phyloP scores from a whole-genome alignment of 2,888 invertebrate genomes.

The Cancer borealis region DNA sequence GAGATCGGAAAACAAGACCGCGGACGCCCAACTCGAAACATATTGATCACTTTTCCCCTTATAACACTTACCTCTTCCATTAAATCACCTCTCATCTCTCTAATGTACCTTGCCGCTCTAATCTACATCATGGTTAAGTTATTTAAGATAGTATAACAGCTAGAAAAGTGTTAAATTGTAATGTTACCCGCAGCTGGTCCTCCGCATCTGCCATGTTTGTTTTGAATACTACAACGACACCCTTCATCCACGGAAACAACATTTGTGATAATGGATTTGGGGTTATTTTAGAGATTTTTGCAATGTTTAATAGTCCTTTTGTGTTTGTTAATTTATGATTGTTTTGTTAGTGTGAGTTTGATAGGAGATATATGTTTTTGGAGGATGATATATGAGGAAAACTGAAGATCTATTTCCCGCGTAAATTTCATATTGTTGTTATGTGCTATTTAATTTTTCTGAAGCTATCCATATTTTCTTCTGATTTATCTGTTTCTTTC shows the following conservation, averaged over 20 bases:
- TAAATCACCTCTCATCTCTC: too few species aligned
- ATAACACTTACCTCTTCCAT: neutral
- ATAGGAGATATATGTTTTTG: neutral
- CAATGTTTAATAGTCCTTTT: too few species aligned
- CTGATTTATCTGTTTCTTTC: neutral
- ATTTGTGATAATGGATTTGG: neutral
- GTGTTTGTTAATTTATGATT: neutral
- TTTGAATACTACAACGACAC: constrained; percentile 38
- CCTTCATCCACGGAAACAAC: neutral
- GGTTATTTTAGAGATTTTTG: too few species aligned
- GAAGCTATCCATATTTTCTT: neutral
- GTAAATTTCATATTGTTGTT: neutral
- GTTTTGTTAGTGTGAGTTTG: neutral
- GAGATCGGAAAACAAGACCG: neutral
- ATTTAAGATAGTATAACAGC: neutral
- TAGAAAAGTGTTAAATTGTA: neutral
- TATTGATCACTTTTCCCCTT: neutral
- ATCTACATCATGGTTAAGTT: neutral
- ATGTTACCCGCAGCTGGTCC: constrained; percentile 69
- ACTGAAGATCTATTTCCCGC: neutral
- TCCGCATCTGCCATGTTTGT: constrained; percentile 73
- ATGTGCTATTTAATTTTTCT: neutral
- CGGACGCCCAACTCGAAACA: neutral
- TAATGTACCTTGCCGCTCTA: neutral
- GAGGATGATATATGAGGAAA: neutral